phyloP scores from a whole-genome alignment of 1,140 invertebrate genomes.

The Drosophila melanica region DNA sequence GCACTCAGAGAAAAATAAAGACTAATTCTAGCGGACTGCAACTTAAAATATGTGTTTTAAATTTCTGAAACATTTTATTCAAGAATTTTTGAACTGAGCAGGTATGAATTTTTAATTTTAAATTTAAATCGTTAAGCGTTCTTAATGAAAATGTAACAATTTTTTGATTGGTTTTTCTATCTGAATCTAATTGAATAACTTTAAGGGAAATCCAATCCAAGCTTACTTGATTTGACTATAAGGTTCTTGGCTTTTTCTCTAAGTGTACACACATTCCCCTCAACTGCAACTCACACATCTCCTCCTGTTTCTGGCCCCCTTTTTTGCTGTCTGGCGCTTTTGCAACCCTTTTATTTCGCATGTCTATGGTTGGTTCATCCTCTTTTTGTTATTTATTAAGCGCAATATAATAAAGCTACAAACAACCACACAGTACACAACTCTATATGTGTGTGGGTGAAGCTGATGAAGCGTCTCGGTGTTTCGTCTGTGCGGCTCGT shows the following conservation, averaged over 20 bases:
- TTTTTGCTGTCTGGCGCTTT: conserved; percentile 22
- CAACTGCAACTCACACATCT: neutral
- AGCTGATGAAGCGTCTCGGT: conserved; percentile 26
- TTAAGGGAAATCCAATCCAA: no score
- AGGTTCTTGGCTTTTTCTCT: no score
- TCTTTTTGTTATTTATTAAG: conserved; percentile 37
- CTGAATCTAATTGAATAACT: no score
- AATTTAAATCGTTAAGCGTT: no score
- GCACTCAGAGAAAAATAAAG: neutral
- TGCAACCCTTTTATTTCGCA: conserved; percentile 34
- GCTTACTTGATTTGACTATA: no score
- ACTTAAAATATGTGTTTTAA: no score
- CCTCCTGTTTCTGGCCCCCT: neutral
- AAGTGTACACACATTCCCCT: conserved; percentile 1
- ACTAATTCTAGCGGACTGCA: no score
- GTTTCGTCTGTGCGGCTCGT: conserved; percentile 3
- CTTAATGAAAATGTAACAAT: no score
- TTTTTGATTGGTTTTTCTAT: no score
- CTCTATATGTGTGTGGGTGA: neutral
- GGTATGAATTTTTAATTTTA: no score
- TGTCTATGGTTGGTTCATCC: neutral
- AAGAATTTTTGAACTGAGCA: no score
- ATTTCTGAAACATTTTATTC: no score
- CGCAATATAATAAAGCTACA: conserved; percentile 24
- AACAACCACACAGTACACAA: neutral